Conservation (phyloP, 2,888 invertebrate genomes). For the Lutraria lutraria region DNA sequence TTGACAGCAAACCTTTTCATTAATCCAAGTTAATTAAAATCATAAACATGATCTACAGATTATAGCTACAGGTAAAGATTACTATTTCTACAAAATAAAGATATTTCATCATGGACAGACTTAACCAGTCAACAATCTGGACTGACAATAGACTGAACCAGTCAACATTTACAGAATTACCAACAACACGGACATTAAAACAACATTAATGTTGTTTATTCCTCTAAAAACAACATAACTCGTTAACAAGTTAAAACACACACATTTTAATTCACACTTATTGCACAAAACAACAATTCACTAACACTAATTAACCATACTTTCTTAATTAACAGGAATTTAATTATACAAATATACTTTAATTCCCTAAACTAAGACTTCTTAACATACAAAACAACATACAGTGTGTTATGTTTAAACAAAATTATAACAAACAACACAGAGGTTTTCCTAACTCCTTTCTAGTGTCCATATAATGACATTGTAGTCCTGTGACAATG, state of each 20-base stretch:
- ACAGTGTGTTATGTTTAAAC: not conserved
- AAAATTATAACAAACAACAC: not conserved
- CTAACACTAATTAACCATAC: not conserved
- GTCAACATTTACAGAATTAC: not conserved
- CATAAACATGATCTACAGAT: not conserved
- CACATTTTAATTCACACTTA: constrained; percentile 4
- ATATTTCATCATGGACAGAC: not conserved
- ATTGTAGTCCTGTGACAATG: not conserved
- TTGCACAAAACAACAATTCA: constrained; percentile 9
- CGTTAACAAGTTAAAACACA: constrained; percentile 12
- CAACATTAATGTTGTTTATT: not conserved
- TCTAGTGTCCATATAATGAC: not conserved
- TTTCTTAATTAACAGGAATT: too few species aligned
- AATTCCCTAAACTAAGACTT: not conserved
- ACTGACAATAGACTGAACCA: not conserved
- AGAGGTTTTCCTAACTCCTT: not conserved
- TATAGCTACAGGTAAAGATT: not conserved
- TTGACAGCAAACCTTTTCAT: not conserved
- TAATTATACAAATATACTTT: not conserved
- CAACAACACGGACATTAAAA: constrained; percentile 4
- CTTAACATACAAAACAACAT: constrained; percentile 7
- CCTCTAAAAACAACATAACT: not conserved
- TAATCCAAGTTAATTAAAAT: not conserved
- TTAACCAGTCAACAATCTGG: not conserved
- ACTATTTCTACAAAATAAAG: not conserved